Evolutionary conservation across 2,888 invertebrate genomes (phyloP), one percentile per base, ranked within the genome.

Genomic region (Drosophila multiciliata): DNA sequence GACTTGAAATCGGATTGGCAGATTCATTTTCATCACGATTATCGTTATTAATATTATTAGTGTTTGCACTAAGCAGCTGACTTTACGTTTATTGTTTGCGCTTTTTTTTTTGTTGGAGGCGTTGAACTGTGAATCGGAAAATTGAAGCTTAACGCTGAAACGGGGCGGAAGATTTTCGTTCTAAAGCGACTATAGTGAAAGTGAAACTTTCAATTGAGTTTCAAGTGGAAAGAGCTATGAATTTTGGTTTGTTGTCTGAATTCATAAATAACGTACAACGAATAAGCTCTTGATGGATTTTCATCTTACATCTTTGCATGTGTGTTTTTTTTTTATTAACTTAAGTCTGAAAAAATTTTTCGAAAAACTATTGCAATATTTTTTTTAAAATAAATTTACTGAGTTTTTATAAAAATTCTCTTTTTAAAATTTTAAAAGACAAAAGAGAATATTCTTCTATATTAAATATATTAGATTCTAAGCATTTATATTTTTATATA

Each of bases 31-130:
- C 75, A 74, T 69, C 65, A 50, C 70, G 87, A 88, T 88, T 80
- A 83, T 84, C 71, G 70, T 87, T 89, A 90, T 87, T 86, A 81
- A 86, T 85, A 85, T 85, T 90, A 90, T 85, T 90, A 89, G 83
- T 81, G 80, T 74, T 73, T 75, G 75, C 67, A 62, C 61, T 66
- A 55, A 66, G 67, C 60, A 64, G 52, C 78, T 73, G 80, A 78
- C 79, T 66, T 73, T 54, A 58, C 66, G 42, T 54, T 58, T 15
- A 54, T 50, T 68, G 42, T 49, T 23, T 26, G 59, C 9, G 17
- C n/a, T 12, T 26, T 42, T n/a, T 9, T 36, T 36, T 17, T 38
- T 26, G 26, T 17, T 33, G 2, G 59, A 82, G 65, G 78, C 78
- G 82, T 82, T 70, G 72, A 78, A 65, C 72, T 88, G 88, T 72